These are phyloP conservation scores for Ceratina japonica DNA, from an alignment of 1,140 invertebrate genomes.

Conservation along the genomic window DNA sequence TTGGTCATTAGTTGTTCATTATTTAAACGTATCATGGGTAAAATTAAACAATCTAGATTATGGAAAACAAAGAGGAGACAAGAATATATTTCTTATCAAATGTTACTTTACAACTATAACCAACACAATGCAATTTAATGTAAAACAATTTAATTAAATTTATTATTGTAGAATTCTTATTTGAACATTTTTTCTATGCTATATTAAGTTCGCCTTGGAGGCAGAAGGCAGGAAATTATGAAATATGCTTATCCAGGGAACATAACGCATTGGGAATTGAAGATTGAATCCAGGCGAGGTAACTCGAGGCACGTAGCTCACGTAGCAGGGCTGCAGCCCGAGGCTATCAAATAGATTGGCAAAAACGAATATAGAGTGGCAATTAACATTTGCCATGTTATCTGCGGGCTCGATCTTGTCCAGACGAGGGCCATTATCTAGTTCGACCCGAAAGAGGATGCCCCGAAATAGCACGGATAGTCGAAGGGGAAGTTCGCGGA, in stretches of 20 bases:
- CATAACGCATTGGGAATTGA: background rate
- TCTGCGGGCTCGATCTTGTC: constrained; percentile 49
- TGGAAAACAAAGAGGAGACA: no score
- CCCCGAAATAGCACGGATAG: constrained; percentile 28
- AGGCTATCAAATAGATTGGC: constrained; percentile 31
- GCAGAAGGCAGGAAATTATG: background rate
- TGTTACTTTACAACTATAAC: no score
- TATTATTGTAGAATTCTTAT: background rate
- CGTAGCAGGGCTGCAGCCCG: background rate
- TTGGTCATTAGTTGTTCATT: no score
- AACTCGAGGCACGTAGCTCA: background rate
- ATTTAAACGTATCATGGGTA: no score
- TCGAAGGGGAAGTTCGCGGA: background rate
- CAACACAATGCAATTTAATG: no score
- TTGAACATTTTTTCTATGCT: no score
- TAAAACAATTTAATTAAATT: background rate
- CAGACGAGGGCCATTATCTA: constrained; percentile 10
- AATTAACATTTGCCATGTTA: constrained; percentile 60
- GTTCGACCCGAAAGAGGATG: background rate
- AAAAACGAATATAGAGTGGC: constrained; percentile 40
- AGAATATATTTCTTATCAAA: no score
- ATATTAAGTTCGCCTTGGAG: background rate
- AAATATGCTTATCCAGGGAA: no score
- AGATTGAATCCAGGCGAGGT: no score
- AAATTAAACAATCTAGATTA: no score